Conservation (phyloP, 2,113 vertebrate species). For the Egretta garzetta region DNA sequence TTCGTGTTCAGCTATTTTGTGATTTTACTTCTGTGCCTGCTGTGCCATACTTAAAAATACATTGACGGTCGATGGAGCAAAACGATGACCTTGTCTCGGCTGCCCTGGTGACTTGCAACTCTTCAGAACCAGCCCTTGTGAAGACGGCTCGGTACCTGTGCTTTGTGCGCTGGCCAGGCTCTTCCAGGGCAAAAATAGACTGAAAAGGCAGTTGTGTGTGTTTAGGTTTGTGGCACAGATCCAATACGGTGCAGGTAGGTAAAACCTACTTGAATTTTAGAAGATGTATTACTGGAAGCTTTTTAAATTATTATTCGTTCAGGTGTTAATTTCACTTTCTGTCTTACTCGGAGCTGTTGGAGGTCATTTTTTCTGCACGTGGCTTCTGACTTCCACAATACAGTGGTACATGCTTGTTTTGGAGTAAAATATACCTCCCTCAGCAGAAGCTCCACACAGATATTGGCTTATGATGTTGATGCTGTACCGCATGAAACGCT, state of each 20-base stretch:
- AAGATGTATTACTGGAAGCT: neutral
- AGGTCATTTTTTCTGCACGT: neutral
- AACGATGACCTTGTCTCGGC: neutral
- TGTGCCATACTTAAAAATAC: neutral
- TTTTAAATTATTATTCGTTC: neutral
- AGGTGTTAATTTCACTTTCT: neutral
- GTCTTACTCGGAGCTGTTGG: neutral
- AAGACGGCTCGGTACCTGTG: fast-evolving
- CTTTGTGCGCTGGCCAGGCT: fast-evolving
- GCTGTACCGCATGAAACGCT: neutral
- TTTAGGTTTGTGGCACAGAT: neutral
- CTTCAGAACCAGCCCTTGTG: neutral
- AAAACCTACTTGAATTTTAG: neutral
- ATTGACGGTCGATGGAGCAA: neutral
- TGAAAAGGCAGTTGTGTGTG: neutral
- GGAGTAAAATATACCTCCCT: neutral
- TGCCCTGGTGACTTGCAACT: neutral
- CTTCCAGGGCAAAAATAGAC: neutral
- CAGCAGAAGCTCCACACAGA: neutral
- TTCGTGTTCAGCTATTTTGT: neutral
- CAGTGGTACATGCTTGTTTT: neutral
- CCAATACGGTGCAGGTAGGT: neutral
- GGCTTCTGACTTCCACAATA: neutral
- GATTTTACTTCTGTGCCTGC: neutral
- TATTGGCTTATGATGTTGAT: fast-evolving